A percentile compares a stretch with the other conserved stretches of the same genome.
Evolutionary conservation across 2,797 vertebrate genomes (phyloP).

Genomic region (Clamator glandarius): DNA sequence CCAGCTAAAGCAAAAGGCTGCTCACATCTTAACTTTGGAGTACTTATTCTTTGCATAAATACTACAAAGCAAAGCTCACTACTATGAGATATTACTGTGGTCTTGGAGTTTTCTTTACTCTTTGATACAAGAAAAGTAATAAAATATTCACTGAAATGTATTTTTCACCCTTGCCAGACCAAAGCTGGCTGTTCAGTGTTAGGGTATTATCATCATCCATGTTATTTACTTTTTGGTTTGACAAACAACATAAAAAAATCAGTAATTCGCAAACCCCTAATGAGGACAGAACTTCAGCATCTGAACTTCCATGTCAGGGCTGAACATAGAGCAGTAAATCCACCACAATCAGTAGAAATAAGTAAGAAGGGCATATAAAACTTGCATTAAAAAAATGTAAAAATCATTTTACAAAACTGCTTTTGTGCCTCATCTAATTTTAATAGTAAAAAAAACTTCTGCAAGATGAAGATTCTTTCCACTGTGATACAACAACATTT

Average conservation of each 20-base stretch:
- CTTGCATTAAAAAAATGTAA: background rate
- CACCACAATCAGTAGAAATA: background rate
- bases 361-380: background rate
- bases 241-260: background rate
- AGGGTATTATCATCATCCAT: background rate
- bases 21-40: background rate
- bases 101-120: background rate
- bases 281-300: background rate
- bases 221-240: background rate
- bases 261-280: background rate
- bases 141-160: background rate
- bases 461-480: background rate
- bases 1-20: background rate
- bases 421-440: background rate
- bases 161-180: background rate
- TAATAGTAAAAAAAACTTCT: background rate
- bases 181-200: background rate
- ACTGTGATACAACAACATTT: background rate
- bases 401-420: background rate
- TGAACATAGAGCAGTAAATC: background rate
- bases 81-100: background rate
- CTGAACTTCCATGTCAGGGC: background rate
- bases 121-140: background rate
- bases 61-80: conserved; percentile 26
- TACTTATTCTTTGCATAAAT: background rate